Evolutionary conservation across 2,113 vertebrate species (phyloP).

Genomic region (Chitala chitala): DNA sequence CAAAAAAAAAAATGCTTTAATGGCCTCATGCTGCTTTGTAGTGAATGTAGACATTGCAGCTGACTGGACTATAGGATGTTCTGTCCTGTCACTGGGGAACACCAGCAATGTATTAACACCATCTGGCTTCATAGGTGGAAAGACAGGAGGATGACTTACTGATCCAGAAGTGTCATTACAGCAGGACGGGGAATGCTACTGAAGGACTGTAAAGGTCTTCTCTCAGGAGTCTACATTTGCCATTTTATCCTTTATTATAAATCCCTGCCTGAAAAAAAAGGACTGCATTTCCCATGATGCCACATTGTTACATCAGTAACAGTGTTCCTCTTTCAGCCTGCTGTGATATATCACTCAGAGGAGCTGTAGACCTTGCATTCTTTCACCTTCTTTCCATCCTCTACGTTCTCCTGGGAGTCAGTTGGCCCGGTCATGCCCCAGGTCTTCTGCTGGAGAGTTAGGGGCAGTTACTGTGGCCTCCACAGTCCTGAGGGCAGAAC

Average conservation of each 20-base stretch:
- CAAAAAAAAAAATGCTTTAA: no score
- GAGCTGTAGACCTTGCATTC: not conserved
- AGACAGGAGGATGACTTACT: not conserved
- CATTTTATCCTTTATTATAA: not conserved
- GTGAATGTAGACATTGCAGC: no score
- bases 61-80: no score
- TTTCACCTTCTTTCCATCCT: not conserved
- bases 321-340: not conserved
- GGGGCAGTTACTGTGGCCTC: not conserved
- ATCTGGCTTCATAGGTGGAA: no score
- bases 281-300: not conserved
- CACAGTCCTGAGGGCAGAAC: not conserved
- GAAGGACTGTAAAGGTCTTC: not conserved
- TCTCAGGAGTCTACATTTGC: not conserved
- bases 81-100: no score
- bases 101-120: no score
- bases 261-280: not conserved
- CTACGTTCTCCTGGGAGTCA: not conserved
- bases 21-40: no score
- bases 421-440: not conserved
- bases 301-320: not conserved
- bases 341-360: not conserved
- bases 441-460: no score
- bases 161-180: not conserved
- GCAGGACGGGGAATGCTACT: not conserved